Base-by-base conservation (phyloP, 92 coral and sea anemone species). In the Phymanthus crucifer region DNA sequence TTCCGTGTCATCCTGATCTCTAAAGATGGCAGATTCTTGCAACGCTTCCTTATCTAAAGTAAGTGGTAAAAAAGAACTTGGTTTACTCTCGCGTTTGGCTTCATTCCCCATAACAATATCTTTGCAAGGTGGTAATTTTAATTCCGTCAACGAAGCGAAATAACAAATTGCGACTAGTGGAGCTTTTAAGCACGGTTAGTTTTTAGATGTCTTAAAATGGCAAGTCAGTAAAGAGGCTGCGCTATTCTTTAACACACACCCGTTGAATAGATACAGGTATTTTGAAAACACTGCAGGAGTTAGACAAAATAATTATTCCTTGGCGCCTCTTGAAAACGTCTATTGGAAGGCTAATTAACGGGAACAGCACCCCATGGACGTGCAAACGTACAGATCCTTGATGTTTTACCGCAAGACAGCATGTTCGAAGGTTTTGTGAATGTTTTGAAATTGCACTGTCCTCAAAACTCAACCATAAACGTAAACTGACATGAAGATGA, bases 401-500 rank as follows among this genome's bases (percentile, higher is more conserved):
- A 38, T 50, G 14, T 17, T 17, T 24, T 57, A 7, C 29, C 8
- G 34, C 68, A 61, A 27, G 9, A 61, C 34, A 61, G 68, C 9
- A 14, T 50, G 27, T 61, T 27, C 14, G 17, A 61, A 24, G 16
- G 33, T 61, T 29, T 24, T 61, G 33, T 61, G 68, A 24, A 61
- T 26, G 32, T 26, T 61, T 61, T 61, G 4, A 24, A 29, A 61
- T 12, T 61, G 17, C 35, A 27, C 68, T 27, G 68, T 61, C 3
- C 4, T 24, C 68, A 40, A 40, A 73, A 40, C 77, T 14, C 21
- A 27, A 24, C 77, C 34, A 31, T 43, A 52, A 1, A 32, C 50
- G 27, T 52, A 73, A 47, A 29, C 14, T 43, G 77, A 73, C 77
- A 73, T 73, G 23, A n/a, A 73, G 57, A n/a, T 73, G 52, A 73